Percentiles rank a stretch among this genome's conserved stretches.
Conservation (phyloP, 2,797 vertebrate species). For the Choloepus didactylus region DNA sequence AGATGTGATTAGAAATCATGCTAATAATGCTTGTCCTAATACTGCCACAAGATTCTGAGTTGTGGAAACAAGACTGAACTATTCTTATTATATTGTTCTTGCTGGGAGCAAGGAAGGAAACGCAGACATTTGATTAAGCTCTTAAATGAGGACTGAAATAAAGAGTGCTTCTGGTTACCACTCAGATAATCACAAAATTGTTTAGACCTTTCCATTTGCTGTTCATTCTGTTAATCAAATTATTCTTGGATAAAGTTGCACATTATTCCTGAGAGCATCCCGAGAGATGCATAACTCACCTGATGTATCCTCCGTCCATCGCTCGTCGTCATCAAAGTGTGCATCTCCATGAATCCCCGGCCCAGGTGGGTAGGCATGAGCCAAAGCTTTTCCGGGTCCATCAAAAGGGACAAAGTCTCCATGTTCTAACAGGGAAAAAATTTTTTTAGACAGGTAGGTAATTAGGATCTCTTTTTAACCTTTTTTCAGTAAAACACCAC, state of each 20-base stretch:
- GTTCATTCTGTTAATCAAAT: not conserved
- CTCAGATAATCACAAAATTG: not conserved
- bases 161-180: not conserved
- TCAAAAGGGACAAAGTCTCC: conserved; percentile 93
- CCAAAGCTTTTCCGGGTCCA: conserved; percentile 90
- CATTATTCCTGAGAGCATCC: not conserved
- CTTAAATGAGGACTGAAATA: not conserved
- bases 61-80: not conserved
- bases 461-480: not conserved
- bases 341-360: conserved; percentile 90
- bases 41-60: not conserved
- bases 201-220: not conserved
- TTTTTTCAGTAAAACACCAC: not conserved
- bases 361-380: conserved; percentile 92
- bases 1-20: not conserved
- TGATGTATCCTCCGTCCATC: conserved; percentile 88
- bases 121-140: not conserved
- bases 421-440: conserved; percentile 88
- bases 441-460: not conserved
- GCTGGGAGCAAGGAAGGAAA: not conserved
- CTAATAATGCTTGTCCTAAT: not conserved
- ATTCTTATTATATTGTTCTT: not conserved
- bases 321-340: conserved; percentile 96
- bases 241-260: not conserved
- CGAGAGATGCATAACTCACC: conserved; percentile 66